These are phyloP conservation scores for Carterocephalus palaemon DNA, from an alignment of 2,888 invertebrate genomes.

Conservation along the genomic window DNA sequence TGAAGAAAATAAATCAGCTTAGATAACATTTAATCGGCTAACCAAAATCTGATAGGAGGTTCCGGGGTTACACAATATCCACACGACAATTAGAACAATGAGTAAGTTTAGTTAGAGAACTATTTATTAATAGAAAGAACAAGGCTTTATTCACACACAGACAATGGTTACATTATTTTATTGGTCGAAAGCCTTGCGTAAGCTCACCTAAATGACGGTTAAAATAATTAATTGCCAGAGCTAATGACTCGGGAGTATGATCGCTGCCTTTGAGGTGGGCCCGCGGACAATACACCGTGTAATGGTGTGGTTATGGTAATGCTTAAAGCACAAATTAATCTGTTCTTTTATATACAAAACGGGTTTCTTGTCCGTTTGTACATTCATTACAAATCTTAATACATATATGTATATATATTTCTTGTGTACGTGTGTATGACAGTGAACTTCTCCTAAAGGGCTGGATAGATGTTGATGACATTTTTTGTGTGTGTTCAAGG, in stretches of 20 bases:
- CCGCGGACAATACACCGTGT: constrained; percentile 41
- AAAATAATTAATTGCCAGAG: constrained; percentile 70
- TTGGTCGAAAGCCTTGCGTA: constrained; percentile 65
- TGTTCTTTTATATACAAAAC: too few species aligned
- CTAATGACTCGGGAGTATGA: constrained; percentile 65
- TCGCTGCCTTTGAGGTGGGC: constrained; percentile 47
- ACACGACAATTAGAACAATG: constrained; percentile 48
- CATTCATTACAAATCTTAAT: too few species aligned
- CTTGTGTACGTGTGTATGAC: too few species aligned
- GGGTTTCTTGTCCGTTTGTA: too few species aligned
- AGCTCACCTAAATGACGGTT: constrained; percentile 62
- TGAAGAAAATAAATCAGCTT: constrained; percentile 21
- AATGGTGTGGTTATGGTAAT: too few species aligned
- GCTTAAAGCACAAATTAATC: too few species aligned
- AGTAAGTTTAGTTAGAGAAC: constrained; percentile 42
- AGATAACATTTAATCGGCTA: constrained; percentile 16
- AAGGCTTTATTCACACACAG: constrained; percentile 60
- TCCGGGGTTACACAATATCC: constrained; percentile 29
- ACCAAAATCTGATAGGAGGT: constrained; percentile 12
- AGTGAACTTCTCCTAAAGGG: too few species aligned
- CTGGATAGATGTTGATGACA: too few species aligned
- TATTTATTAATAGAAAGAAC: constrained; percentile 54
- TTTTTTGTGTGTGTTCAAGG: too few species aligned
- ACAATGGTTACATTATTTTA: constrained; percentile 73
- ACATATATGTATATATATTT: too few species aligned